A percentile compares a stretch with the other conserved stretches of the same genome.
These are phyloP conservation scores for Ptyas mucosa DNA, from an alignment of 2,113 vertebrate genomes.

Conservation along the genomic window DNA sequence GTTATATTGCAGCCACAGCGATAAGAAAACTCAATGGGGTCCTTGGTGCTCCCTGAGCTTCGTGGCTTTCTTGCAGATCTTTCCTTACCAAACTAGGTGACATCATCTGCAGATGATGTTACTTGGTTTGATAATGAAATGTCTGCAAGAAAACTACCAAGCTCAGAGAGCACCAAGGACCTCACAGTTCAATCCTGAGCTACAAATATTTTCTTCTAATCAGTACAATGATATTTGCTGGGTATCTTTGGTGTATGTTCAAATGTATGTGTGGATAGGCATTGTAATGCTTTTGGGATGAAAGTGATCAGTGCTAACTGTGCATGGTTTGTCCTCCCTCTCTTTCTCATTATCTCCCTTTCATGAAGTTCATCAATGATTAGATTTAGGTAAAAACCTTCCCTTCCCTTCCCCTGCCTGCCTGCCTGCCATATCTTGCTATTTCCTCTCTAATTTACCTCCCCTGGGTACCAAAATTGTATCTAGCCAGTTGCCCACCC, in stretches of 20 bases:
- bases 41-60: not conserved
- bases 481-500: not conserved
- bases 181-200: not conserved
- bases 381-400: constrained; percentile 40
- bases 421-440: not conserved
- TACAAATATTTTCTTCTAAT: not conserved
- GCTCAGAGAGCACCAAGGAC: not conserved
- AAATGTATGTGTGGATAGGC: not conserved
- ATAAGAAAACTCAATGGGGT: not conserved
- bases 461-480: not conserved
- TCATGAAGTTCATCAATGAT: constrained; percentile 35
- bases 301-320: not conserved
- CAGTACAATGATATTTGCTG: not conserved
- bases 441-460: not conserved
- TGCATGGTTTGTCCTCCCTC: constrained; percentile 9
- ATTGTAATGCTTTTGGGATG: not conserved
- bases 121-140: not conserved
- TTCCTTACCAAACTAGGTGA: not conserved
- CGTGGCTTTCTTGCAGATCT: not conserved
- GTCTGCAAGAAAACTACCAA: not conserved
- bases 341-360: constrained; percentile 24
- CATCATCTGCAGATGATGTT: not conserved
- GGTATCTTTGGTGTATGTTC: not conserved
- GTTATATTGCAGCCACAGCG: not conserved
- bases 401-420: not conserved